These are phyloP conservation scores for Dasypolia templi DNA, from an alignment of 2,888 invertebrate genomes.

Conservation along the genomic window DNA sequence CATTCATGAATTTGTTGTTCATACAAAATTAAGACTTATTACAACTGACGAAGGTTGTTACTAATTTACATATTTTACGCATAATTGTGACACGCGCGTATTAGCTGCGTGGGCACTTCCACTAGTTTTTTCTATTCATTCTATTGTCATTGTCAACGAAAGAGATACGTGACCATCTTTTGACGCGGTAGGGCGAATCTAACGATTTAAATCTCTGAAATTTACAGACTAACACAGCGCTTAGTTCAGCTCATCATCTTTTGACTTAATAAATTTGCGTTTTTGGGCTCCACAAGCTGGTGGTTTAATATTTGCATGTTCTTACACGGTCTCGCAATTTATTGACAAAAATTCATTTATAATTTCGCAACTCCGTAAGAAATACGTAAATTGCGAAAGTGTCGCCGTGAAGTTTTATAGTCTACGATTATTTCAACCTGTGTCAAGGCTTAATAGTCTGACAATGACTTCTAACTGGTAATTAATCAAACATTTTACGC, in stretches of 20 bases:
- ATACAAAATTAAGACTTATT: no score
- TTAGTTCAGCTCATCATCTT: background rate
- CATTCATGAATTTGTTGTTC: no score
- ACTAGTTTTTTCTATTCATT: no score
- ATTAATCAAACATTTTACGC: slow-evolving; percentile 59
- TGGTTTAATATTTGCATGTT: background rate
- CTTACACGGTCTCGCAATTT: slow-evolving; percentile 12
- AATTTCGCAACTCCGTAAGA: slow-evolving; percentile 48
- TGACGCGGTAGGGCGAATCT: no score
- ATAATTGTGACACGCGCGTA: no score
- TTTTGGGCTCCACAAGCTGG: background rate
- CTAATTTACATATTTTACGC: no score
- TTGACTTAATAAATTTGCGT: background rate
- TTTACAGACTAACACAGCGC: no score
- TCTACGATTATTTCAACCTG: slow-evolving; percentile 61
- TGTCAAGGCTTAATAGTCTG: slow-evolving; percentile 72
- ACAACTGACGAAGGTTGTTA: no score
- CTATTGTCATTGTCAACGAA: no score
- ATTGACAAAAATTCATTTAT: slow-evolving; percentile 4
- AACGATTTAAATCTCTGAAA: no score
- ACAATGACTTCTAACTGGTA: slow-evolving; percentile 62
- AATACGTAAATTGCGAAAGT: slow-evolving; percentile 69
- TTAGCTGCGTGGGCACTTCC: no score
- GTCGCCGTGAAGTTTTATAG: slow-evolving; percentile 67
- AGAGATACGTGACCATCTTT: no score